Evolutionary conservation across 2,797 vertebrate genomes (phyloP).

Genomic region (Tadarida brasiliensis): DNA sequence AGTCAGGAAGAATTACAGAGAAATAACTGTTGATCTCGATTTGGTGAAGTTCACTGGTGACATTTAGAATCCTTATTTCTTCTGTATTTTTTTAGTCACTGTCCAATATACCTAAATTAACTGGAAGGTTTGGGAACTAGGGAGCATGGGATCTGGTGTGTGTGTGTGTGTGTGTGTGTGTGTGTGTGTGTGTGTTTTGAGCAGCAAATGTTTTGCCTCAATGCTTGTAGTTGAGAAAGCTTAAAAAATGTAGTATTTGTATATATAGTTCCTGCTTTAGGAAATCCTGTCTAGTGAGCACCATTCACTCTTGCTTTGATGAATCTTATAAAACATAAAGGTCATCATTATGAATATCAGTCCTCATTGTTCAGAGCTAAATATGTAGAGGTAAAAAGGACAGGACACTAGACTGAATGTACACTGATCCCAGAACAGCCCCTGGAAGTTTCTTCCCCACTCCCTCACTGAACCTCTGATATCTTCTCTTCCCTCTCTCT

Average conservation of each 20-base stretch:
- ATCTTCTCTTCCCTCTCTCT: slow-evolving; percentile 57
- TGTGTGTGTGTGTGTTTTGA: not conserved
- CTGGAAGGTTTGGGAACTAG: not conserved
- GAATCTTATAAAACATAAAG: slow-evolving; percentile 55
- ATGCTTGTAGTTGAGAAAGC: slow-evolving; percentile 24
- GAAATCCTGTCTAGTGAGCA: slow-evolving; percentile 58
- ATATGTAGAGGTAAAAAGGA: not conserved
- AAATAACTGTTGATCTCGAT: slow-evolving; percentile 6
- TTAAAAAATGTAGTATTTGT: slow-evolving; percentile 40
- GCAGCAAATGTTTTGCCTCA: slow-evolving; percentile 42
- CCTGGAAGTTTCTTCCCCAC: slow-evolving; percentile 33
- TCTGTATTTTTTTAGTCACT: slow-evolving; percentile 5
- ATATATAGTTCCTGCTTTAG: slow-evolving; percentile 58
- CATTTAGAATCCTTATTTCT: slow-evolving; percentile 35
- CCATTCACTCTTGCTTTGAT: slow-evolving; percentile 53
- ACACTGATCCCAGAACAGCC: slow-evolving; percentile 36
- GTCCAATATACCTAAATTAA: slow-evolving; percentile 1
- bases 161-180: not conserved
- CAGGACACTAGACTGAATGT: slow-evolving; percentile 4
- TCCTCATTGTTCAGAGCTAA: slow-evolving; percentile 63
- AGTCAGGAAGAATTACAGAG: slow-evolving; percentile 41
- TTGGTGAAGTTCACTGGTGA: slow-evolving; percentile 29
- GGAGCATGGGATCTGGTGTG: not conserved
- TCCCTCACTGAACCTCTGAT: slow-evolving; percentile 26
- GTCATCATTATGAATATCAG: slow-evolving; percentile 53